Evolutionary conservation across 2,113 vertebrate species (phyloP).

Genomic region (Lagopus leucura): DNA sequence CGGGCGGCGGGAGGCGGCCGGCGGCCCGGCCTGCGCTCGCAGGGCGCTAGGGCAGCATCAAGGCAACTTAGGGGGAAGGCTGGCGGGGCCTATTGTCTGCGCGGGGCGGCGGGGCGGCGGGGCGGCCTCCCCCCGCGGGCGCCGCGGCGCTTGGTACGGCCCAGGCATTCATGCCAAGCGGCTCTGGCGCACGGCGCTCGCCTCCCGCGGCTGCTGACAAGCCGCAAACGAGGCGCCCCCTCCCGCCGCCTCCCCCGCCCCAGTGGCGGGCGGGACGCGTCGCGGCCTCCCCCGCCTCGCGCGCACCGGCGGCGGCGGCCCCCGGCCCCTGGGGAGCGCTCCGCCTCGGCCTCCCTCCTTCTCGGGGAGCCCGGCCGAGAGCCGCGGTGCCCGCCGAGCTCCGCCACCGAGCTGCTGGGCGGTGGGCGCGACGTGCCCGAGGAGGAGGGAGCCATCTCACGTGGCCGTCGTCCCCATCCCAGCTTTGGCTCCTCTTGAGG

Average conservation of each 20-base stretch:
- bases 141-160: conserved; percentile 87
- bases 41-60: conserved; percentile 86
- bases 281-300: conserved; percentile 69
- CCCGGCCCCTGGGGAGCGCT: not conserved
- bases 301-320: conserved; percentile 35
- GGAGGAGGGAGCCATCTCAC: no score
- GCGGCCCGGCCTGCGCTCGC: conserved; percentile 78
- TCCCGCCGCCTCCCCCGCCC: conserved; percentile 62
- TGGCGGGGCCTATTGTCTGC: conserved; percentile 89
- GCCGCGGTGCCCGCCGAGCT: no score
- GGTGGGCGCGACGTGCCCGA: no score
- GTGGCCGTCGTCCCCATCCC: no score
- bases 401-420: no score
- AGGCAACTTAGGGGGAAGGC: conserved; percentile 85
- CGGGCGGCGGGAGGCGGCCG: conserved; percentile 62
- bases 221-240: conserved; percentile 92
- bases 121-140: conserved; percentile 84
- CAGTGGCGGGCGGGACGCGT: not conserved
- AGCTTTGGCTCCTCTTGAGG: no score
- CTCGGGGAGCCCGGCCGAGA: no score
- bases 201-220: conserved; percentile 96
- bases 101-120: conserved; percentile 81
- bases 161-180: conserved; percentile 95
- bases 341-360: no score
- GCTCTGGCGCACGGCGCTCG: conserved; percentile 96